Evolutionary conservation across 2,113 vertebrate species (phyloP).

Genomic region (Dasypus novemcinctus): DNA sequence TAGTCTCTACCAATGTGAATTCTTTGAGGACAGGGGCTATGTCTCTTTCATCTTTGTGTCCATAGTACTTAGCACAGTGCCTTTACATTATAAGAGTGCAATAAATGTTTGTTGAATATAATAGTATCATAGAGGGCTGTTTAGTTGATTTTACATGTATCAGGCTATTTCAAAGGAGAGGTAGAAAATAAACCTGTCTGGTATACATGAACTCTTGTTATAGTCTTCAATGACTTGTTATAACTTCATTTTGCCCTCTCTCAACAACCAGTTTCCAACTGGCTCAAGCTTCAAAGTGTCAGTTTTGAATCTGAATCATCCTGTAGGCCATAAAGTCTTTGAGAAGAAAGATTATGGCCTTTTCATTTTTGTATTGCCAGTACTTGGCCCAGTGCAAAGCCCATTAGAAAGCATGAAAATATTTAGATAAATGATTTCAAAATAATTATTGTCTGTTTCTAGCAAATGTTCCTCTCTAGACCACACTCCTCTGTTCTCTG

Average conservation of each 20-base stretch:
- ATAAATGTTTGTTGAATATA: background rate
- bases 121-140: background rate
- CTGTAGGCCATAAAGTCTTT: background rate
- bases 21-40: background rate
- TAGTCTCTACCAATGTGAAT: background rate
- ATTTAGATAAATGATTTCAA: background rate
- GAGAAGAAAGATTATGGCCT: background rate
- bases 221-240: background rate
- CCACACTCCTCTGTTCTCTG: background rate
- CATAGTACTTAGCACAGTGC: fast-evolving
- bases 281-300: background rate
- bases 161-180: background rate
- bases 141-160: background rate
- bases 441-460: background rate
- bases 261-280: background rate
- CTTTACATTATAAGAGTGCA: background rate
- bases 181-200: background rate
- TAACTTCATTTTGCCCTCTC: background rate
- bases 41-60: background rate
- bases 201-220: background rate
- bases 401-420: background rate
- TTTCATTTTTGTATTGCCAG: background rate
- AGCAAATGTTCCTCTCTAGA: background rate
- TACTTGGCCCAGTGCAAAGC: background rate
- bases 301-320: background rate